These are phyloP conservation scores for Lates japonicus DNA, from an alignment of 2,797 vertebrate species.

Conservation along the genomic window DNA sequence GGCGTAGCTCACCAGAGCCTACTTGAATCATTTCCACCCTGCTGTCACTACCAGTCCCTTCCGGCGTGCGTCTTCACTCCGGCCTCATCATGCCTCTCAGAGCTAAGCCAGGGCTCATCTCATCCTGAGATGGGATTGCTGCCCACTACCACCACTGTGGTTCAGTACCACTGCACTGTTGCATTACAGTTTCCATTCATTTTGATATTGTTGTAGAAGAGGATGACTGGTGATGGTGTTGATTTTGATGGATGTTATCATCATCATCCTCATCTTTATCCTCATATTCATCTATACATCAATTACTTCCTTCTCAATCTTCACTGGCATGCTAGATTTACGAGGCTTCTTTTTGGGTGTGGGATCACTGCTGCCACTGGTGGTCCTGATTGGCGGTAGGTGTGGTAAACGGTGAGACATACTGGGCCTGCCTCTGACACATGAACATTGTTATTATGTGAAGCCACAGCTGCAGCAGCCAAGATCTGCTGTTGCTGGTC, in stretches of 20 bases:
- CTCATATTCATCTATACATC: slow-evolving; percentile 96
- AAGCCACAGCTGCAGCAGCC: slow-evolving; percentile 82
- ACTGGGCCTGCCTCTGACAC: slow-evolving; percentile 76
- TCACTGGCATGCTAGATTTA: slow-evolving; percentile 99
- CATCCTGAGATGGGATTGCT: slow-evolving; percentile 97
- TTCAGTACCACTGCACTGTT: slow-evolving; percentile 81
- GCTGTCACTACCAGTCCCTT: slow-evolving; percentile 83
- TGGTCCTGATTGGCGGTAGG: slow-evolving; percentile 82
- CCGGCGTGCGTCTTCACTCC: slow-evolving; percentile 90
- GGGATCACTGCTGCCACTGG: slow-evolving; percentile 87
- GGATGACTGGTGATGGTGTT: slow-evolving; percentile 80
- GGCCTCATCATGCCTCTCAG: slow-evolving; percentile 94
- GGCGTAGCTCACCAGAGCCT: slow-evolving; percentile 87
- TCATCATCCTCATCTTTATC: slow-evolving; percentile 96
- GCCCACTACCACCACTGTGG: slow-evolving; percentile 86
- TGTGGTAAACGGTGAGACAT: slow-evolving; percentile 85
- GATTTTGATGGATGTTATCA: slow-evolving; percentile 82
- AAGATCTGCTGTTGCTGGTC: slow-evolving; percentile 87
- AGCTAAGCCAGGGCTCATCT: slow-evolving; percentile 95
- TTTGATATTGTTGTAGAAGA: slow-evolving; percentile 85
- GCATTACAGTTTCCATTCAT: slow-evolving; percentile 87
- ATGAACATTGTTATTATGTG: slow-evolving; percentile 80
- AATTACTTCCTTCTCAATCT: slow-evolving; percentile 99
- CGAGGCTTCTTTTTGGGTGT: slow-evolving; percentile 98
- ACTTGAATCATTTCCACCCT: slow-evolving; percentile 86